phyloP scores from a whole-genome alignment of 2,113 vertebrate species.

The chimpanzee (Pan troglodytes) region NHGRI_mPanTro3-v2.1_pri NC_072408.2:24630501-24631000 shows the following conservation, averaged over 20 bases:
- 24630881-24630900: not conserved
- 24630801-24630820: not conserved
- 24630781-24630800: slow-evolving; percentile 1
- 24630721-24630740: slow-evolving; percentile 20
- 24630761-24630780: not conserved
- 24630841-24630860: slow-evolving; percentile 19
- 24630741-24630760: not conserved
- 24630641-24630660: not conserved
- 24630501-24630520: slow-evolving; percentile 26
- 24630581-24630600: not conserved
- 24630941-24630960: slow-evolving; percentile 34
- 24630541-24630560: not conserved
- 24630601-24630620: not conserved
- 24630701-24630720: slow-evolving; percentile 26
- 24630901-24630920: slow-evolving; percentile 9
- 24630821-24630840: slow-evolving; percentile 28
- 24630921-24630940: slow-evolving; percentile 30
- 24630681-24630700: slow-evolving; percentile 22
- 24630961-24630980: not conserved
- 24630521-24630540: not conserved
- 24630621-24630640: not conserved
- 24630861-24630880: slow-evolving; percentile 22
- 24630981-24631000: not conserved
- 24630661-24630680: not conserved
- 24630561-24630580: not conserved